Conservation (phyloP, 2,888 invertebrate genomes). For the Xestobium rufovillosum region DNA sequence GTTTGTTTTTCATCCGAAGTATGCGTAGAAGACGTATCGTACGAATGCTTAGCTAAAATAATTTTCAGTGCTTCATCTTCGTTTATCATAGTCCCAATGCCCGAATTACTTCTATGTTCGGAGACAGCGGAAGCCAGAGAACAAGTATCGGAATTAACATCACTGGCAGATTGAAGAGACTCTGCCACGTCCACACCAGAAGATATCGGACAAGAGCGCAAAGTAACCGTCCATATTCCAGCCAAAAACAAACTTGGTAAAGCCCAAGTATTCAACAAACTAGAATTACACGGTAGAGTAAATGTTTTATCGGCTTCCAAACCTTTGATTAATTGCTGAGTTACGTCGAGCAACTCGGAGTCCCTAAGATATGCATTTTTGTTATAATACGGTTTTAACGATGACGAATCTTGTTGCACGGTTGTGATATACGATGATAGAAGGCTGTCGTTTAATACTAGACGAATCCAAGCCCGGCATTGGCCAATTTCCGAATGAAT, state of each 20-base stretch:
- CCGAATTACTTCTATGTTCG: slow-evolving; percentile 42
- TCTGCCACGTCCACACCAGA: slow-evolving; percentile 74
- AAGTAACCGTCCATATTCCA: slow-evolving; percentile 76
- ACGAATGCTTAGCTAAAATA: slow-evolving; percentile 50
- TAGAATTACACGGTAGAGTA: slow-evolving; percentile 73
- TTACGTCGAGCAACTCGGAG: slow-evolving; percentile 68
- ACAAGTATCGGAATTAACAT: slow-evolving; percentile 35
- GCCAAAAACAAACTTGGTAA: slow-evolving; percentile 74
- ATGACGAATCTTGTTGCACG: slow-evolving; percentile 67
- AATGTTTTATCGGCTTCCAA: slow-evolving; percentile 67
- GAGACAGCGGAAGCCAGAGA: slow-evolving; percentile 40
- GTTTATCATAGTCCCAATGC: slow-evolving; percentile 49
- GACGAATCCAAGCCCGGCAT: slow-evolving; percentile 85
- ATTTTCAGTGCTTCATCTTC: slow-evolving; percentile 68
- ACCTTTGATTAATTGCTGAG: slow-evolving; percentile 67
- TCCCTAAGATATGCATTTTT: slow-evolving; percentile 77
- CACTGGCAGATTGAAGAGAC: slow-evolving; percentile 30
- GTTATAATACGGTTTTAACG: slow-evolving; percentile 76
- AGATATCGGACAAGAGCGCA: slow-evolving; percentile 66
- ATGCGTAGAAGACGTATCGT: slow-evolving; percentile 16
- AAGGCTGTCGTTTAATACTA: slow-evolving; percentile 81
- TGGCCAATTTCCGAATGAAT: slow-evolving; percentile 85
- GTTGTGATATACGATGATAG: slow-evolving; percentile 80
- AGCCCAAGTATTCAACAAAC: slow-evolving; percentile 84
- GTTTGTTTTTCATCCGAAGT: slow-evolving; percentile 20